A percentile compares a stretch with the other conserved stretches of the same genome.
These are phyloP conservation scores for Cinclus mexicanus DNA, from an alignment of 2,113 vertebrate genomes.

Conservation along the genomic window DNA sequence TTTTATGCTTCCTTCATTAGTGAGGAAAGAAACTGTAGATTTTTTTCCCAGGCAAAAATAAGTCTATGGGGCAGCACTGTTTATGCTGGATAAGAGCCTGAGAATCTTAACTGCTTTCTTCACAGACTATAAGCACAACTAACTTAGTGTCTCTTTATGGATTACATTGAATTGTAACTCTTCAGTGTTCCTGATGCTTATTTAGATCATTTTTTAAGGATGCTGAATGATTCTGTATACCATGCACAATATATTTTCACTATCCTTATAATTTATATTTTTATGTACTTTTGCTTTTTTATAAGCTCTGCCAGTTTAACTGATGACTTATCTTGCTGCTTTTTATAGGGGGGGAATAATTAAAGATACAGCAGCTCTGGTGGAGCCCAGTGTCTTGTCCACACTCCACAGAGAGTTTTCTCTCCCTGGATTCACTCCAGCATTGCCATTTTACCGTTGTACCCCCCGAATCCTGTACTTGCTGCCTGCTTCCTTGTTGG, in stretches of 20 bases:
- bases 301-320: slow-evolving; percentile 24
- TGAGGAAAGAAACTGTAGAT: neutral
- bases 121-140: slow-evolving; percentile 11
- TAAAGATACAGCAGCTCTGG: slow-evolving; percentile 7
- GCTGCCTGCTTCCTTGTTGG: neutral
- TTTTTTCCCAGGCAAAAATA: neutral
- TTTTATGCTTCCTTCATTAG: neutral
- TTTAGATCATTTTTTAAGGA: neutral
- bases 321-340: neutral
- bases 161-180: neutral
- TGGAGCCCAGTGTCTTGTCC: neutral
- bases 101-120: slow-evolving; percentile 9
- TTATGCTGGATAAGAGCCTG: slow-evolving; percentile 18
- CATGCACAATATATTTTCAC: neutral
- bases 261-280: slow-evolving; percentile 24
- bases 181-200: neutral
- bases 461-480: neutral
- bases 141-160: neutral
- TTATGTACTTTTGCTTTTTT: slow-evolving; percentile 29
- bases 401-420: neutral
- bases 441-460: neutral
- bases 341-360: neutral
- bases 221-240: neutral
- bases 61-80: neutral
- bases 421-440: neutral